Evolutionary conservation across 1,140 invertebrate species (phyloP).

Genomic region (Liolophura sinensis): DNA sequence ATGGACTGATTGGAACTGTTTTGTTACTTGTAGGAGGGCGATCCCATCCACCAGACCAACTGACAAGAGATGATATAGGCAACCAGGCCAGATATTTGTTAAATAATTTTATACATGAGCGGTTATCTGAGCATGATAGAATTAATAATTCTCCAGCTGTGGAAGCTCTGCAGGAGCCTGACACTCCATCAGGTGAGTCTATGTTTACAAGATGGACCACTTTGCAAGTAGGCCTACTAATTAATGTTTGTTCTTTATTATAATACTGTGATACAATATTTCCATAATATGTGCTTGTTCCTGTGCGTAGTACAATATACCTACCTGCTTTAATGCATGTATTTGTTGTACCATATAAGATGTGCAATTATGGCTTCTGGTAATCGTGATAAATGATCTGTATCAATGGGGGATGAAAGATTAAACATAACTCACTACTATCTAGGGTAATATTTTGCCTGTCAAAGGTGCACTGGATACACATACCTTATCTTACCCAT

Average conservation of each 20-base stretch:
- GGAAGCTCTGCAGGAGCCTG: slow-evolving; percentile 44
- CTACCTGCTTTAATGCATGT: no score
- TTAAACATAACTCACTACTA: no score
- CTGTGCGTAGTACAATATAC: not conserved
- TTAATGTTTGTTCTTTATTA: no score
- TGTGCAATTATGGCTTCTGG: no score
- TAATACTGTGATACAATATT: no score
- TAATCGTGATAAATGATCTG: no score
- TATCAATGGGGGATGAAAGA: no score
- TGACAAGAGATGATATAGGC: slow-evolving; percentile 44
- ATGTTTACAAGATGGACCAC: not conserved
- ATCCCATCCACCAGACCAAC: not conserved
- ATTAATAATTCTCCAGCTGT: slow-evolving; percentile 28
- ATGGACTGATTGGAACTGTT: not conserved
- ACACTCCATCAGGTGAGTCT: slow-evolving; percentile 47
- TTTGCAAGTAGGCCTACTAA: no score
- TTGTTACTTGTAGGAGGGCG: not conserved
- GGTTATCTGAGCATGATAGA: slow-evolving; percentile 34
- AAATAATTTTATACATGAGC: slow-evolving; percentile 46
- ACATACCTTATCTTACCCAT: not conserved
- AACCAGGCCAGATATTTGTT: slow-evolving; percentile 46
- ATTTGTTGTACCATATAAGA: no score
- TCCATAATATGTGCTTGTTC: no score
- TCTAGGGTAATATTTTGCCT: no score
- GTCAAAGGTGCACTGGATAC: not conserved